Conservation (phyloP, 2,797 vertebrate species). For the Acropternis orthonyx region DNA sequence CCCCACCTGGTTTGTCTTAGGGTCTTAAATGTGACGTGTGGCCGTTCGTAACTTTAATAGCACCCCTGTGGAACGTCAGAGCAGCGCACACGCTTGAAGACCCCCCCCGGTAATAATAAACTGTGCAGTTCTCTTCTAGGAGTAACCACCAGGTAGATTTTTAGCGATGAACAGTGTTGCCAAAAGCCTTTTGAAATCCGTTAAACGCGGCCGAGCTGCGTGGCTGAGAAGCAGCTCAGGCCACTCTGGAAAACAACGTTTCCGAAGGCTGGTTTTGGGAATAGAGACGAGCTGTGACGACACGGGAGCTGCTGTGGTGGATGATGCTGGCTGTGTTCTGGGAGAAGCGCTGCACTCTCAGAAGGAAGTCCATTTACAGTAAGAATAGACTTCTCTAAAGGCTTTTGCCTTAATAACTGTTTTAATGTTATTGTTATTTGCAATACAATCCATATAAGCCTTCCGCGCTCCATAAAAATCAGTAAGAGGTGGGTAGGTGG, state of each 20-base stretch:
- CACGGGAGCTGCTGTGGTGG: slow-evolving; percentile 92
- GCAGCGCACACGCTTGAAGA: not conserved
- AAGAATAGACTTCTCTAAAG: slow-evolving; percentile 36
- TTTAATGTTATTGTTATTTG: not conserved
- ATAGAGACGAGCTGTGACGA: slow-evolving; percentile 98
- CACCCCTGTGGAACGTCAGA: not conserved
- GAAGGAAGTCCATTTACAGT: slow-evolving; percentile 89
- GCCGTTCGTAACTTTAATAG: fast-evolving
- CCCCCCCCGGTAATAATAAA: no score
- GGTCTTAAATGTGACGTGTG: not conserved
- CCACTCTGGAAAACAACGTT: not conserved
- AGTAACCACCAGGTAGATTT: not conserved
- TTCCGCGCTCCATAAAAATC: not conserved
- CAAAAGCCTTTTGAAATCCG: not conserved
- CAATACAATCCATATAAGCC: not conserved
- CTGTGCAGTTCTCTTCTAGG: slow-evolving; percentile 16
- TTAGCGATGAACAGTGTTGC: not conserved
- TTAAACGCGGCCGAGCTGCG: not conserved
- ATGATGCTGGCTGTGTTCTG: slow-evolving; percentile 83
- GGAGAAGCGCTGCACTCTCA: slow-evolving; percentile 91
- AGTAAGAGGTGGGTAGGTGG: not conserved
- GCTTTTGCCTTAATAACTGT: not conserved
- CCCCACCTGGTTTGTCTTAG: fast-evolving
- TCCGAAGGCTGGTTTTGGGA: slow-evolving; percentile 83
- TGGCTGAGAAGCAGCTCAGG: slow-evolving; percentile 15